phyloP scores from a whole-genome alignment of 2,797 vertebrate species.

The Stomatorhinus walkeri region DNA sequence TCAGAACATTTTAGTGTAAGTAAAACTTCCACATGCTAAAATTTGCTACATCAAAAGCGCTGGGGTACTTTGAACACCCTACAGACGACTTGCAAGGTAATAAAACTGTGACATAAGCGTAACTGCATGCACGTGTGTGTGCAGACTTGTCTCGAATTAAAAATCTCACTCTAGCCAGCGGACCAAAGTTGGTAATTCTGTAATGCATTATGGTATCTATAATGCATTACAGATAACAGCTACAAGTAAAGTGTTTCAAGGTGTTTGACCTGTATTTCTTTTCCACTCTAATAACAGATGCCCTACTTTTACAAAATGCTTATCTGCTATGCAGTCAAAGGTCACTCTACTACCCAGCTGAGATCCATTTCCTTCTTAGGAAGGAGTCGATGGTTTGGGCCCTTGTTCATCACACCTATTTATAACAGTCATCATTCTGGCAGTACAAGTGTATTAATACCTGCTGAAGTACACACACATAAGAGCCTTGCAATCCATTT shows the following conservation, averaged over 20 bases:
- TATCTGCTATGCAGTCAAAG: not conserved
- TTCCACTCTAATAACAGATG: not conserved
- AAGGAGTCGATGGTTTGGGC: not conserved
- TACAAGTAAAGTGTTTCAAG: not conserved
- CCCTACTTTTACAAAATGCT: not conserved
- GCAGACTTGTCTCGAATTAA: not conserved
- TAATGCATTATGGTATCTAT: not conserved
- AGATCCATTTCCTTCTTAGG: not conserved
- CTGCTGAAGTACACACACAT: not conserved
- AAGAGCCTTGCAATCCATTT: not conserved
- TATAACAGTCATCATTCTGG: not conserved
- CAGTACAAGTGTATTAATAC: not conserved
- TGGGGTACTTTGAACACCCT: not conserved
- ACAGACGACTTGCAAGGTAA: not conserved
- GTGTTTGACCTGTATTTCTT: not conserved
- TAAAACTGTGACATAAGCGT: not conserved
- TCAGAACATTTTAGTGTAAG: not conserved
- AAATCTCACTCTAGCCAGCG: not conserved
- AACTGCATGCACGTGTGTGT: not conserved
- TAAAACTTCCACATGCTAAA: not conserved
- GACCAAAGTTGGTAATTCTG: not conserved
- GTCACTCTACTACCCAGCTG: not conserved
- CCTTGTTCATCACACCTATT: not conserved
- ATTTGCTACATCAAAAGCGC: not conserved
- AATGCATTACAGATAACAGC: not conserved